Conservation (phyloP, 2,113 vertebrate genomes). For the Garra rufa region DNA sequence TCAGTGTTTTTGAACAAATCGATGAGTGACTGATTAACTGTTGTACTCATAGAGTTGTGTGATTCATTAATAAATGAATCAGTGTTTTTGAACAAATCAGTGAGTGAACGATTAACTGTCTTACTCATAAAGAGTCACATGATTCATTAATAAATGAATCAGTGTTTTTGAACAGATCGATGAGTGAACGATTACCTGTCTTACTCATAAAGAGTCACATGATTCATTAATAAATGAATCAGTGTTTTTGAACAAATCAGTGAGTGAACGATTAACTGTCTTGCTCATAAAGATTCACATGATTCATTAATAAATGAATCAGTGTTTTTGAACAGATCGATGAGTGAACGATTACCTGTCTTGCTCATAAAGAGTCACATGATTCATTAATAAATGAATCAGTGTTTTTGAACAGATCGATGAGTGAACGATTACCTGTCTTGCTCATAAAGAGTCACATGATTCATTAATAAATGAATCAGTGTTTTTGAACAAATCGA, state of each 20-base stretch:
- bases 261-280: background rate
- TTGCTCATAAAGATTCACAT: background rate
- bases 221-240: background rate
- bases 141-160: background rate
- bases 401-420: background rate
- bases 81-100: too few relatives aligned
- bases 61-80: too few relatives aligned
- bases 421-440: too few relatives aligned
- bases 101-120: too few relatives aligned
- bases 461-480: background rate
- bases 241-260: background rate
- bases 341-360: background rate
- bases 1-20: background rate
- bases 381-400: background rate
- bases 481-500: background rate
- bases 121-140: background rate
- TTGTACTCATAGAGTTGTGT: too few relatives aligned
- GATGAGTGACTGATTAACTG: too few relatives aligned
- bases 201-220: background rate
- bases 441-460: background rate
- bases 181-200: too few relatives aligned
- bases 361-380: background rate
- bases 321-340: background rate
- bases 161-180: background rate
- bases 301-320: background rate